These are phyloP conservation scores for Pseudois nayaur DNA, from an alignment of 2,113 vertebrate genomes.

Conservation along the genomic window DNA sequence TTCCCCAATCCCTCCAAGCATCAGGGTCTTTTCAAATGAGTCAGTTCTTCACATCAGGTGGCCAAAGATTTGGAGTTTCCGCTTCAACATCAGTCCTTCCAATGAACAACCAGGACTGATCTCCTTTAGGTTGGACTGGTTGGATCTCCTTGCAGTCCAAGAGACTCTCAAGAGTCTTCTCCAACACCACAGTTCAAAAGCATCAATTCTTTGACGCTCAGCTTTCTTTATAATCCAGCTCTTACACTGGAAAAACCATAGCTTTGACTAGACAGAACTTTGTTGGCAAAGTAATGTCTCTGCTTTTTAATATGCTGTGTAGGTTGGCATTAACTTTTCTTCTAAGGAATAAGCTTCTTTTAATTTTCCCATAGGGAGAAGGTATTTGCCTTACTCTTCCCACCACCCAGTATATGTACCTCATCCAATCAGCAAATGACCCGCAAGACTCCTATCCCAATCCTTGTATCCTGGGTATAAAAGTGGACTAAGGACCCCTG, in stretches of 20 bases:
- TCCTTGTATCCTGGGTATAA: no score
- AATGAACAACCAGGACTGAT: background rate
- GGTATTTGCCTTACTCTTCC: no score
- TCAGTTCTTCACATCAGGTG: background rate
- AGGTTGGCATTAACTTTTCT: background rate
- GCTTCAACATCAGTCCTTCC: background rate
- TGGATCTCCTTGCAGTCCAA: background rate
- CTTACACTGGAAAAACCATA: background rate
- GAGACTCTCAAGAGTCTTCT: background rate
- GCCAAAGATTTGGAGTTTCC: background rate
- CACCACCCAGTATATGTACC: no score
- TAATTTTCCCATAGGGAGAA: background rate
- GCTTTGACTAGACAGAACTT: background rate
- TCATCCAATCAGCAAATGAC: no score
- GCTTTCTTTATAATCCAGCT: background rate
- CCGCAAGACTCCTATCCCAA: fast-evolving
- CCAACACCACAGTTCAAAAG: background rate
- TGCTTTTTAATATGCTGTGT: background rate
- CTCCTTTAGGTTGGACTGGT: background rate
- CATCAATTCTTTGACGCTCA: background rate
- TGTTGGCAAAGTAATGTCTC: background rate
- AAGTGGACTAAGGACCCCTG: no score
- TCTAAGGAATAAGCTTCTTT: background rate
- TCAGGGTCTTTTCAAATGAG: background rate
- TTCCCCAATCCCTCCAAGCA: background rate